Evolutionary conservation across 2,888 invertebrate genomes (phyloP), one percentile per base, ranked within the genome.

Genomic region (Scaptomyza reducta): DNA sequence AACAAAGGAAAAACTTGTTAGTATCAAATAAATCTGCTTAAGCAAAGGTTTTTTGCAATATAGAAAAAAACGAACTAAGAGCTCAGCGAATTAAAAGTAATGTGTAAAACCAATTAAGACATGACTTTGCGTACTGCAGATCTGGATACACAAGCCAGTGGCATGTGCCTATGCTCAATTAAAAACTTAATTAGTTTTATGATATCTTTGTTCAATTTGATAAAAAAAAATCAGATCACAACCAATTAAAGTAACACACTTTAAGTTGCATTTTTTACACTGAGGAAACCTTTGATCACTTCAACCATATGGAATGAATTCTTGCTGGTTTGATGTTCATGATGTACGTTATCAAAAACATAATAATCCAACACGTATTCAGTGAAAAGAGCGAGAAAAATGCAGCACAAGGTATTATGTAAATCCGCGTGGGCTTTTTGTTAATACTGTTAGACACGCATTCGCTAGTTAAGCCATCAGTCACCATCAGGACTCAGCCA

Each of bases 391-490:
- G 29, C 46, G 22, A 33, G 33, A 45, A 61, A 51, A 40, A n/a
- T 35, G 40, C 41, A 27, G 9, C 38, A 25, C 27, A 41, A 18
- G 45, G 31, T 13, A 22, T 11, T 27, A 61, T 51, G 31, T 22
- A 31, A 49, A 45, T 40, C 31, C 10, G 27, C n/a, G 22, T 38
- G 45, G 9, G 22, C 10, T 22, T 18, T 58, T 49, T 49, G 44
- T 16, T 49, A 22, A 13, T 11, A 14, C 13, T 40, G 56, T 50
- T 6, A 10, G 55, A 16, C 44, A 64, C 38, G 45, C 29, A 38
- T 38, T 25, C 27, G 29, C 33, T 38, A 40, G 65, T 49, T 45
- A 22, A 66, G 56, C 22, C 49, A 38, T 54, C 31, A 47, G 64
- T 42, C 5, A 22, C 1, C 22, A 22, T 22, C 46, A 42, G 22